Evolutionary conservation across 2,888 invertebrate species (phyloP), one percentile per base, ranked within the genome.

Genomic region (Achlya flavicornis): DNA sequence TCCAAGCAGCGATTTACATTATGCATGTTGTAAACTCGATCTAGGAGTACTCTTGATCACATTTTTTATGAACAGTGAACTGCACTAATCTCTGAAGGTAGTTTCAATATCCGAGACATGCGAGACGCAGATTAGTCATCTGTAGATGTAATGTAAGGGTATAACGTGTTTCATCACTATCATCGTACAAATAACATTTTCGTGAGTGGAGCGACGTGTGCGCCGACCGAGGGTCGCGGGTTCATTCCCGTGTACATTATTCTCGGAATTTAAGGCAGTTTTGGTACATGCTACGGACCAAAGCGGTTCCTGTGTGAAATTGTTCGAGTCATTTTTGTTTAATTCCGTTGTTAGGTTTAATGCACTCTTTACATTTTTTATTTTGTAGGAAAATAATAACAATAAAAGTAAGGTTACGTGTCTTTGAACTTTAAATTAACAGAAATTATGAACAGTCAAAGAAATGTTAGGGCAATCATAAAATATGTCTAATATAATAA

Each of bases 131-230:
- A 75, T 81, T 80, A 82, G 75, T 81, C 80, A 75, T 77, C 69
- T 64, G 66, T 63, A 61, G 67, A 65, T 60, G 63, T 63, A 72
- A 70, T 69, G 66, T 26, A 8, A 41, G 41, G 53, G 38, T 26
- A 60, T 72, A 70, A 74, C 72, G 69, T 71, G 73, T 82, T 80
- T 76, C 84, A 79, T 79, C 76, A 76, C 72, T 72, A 71, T 66
- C 69, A 63, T 66, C 71, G 78, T 76, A 80, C 81, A 83, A 83
- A 84, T 86, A 83, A 85, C 79, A 73, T 80, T 82, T 79, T 87
- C 87, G 88, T 88, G 87, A 80, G 80, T 74, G 67, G 61, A 65
- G 64, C 71, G 72, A 78, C 79, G 78, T 80, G 80, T 79, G 77
- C 75, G 73, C 70, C 65, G 63, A 46, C 62, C 70, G 65, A 68